These are phyloP conservation scores for Drosophila malerkotliana DNA, from an alignment of 1,140 invertebrate genomes.

Conservation along the genomic window DNA sequence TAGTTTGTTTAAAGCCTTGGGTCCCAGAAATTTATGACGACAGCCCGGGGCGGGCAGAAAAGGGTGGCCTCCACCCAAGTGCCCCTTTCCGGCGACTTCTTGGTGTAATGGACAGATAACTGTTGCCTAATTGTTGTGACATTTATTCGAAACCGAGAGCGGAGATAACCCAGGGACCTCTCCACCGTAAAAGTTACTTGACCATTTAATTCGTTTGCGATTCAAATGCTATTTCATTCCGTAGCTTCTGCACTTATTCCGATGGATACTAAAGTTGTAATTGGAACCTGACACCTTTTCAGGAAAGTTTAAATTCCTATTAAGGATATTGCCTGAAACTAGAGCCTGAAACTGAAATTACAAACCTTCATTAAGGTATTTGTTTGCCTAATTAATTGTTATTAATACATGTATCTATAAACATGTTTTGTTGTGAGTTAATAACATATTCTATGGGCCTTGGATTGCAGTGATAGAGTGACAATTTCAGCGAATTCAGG, in stretches of 20 bases:
- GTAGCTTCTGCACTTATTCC: too few species aligned
- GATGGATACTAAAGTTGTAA: slow-evolving; percentile 2
- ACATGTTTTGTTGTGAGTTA: background rate
- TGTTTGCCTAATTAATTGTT: background rate
- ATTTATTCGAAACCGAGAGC: slow-evolving; percentile 35
- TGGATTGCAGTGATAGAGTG: background rate
- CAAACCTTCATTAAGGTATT: background rate
- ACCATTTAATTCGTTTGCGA: slow-evolving; percentile 26
- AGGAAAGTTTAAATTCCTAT: background rate
- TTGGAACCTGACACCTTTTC: slow-evolving; percentile 6
- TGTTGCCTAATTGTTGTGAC: slow-evolving; percentile 73
- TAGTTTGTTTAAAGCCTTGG: slow-evolving; percentile 70
- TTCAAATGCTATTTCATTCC: slow-evolving; percentile 5
- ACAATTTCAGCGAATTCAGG: background rate
- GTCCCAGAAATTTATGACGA: slow-evolving; percentile 48
- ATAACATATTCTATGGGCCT: background rate
- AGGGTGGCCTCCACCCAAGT: background rate
- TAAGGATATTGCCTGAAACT: background rate
- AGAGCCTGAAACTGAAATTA: background rate
- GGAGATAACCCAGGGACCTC: background rate
- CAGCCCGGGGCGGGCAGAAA: background rate
- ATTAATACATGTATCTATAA: background rate
- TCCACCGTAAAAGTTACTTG: slow-evolving; percentile 12
- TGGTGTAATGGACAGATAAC: slow-evolving; percentile 77
- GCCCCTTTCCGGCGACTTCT: slow-evolving; percentile 44